These are phyloP conservation scores for Argopecten irradians DNA, from an alignment of 1,140 invertebrate species.

Conservation along the genomic window DNA sequence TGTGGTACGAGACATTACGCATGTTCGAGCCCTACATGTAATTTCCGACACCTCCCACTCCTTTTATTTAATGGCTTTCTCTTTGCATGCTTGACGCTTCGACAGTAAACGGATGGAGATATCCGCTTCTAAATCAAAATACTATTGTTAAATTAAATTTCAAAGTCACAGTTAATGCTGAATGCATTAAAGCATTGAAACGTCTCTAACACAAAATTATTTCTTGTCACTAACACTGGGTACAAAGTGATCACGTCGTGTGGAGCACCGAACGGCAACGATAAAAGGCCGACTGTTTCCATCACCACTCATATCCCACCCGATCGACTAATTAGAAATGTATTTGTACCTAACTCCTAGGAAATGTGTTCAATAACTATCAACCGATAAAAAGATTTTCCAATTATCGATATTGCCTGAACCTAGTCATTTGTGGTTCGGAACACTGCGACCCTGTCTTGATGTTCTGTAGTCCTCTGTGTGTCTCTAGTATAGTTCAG, in stretches of 20 bases:
- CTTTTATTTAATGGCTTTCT: background rate
- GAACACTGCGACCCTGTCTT: background rate
- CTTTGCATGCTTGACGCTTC: background rate
- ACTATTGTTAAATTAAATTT: slow-evolving; percentile 5
- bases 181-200: slow-evolving; percentile 17
- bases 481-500: background rate
- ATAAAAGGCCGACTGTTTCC: slow-evolving; percentile 2
- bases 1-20: slow-evolving; percentile 9
- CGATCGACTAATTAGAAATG: background rate
- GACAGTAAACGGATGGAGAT: background rate
- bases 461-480: background rate
- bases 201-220: slow-evolving; percentile 10
- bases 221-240: background rate
- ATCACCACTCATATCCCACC: background rate
- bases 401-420: slow-evolving; percentile 1
- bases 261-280: background rate
- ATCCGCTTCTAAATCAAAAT: background rate
- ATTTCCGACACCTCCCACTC: background rate
- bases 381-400: background rate
- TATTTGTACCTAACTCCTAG: background rate
- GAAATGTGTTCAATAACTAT: slow-evolving; percentile 10
- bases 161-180: background rate
- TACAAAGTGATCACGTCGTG: background rate
- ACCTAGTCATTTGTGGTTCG: background rate
- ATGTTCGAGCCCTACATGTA: background rate